Percentiles rank a stretch among this genome's conserved stretches.
Conservation (phyloP, 2,888 invertebrate species). For the Chesias legatella region DNA sequence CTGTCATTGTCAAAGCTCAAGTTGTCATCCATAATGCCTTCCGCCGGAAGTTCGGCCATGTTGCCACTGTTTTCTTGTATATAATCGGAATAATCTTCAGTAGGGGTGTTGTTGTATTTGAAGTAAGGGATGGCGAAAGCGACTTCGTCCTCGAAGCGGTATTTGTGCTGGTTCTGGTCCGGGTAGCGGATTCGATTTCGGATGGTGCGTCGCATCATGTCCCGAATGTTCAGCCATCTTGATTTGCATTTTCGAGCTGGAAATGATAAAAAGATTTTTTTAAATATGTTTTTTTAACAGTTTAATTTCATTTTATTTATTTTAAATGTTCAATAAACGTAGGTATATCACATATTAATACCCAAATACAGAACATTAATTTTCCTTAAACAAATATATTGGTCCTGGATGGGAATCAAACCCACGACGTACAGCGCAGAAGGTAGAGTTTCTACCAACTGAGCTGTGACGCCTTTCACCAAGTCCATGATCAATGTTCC, state of each 20-base stretch:
- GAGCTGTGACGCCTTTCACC: too few relatives aligned
- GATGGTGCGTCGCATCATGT: conserved; percentile 63
- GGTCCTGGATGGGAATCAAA: too few relatives aligned
- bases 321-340: too few relatives aligned
- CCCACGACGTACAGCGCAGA: too few relatives aligned
- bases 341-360: too few relatives aligned
- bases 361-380: too few relatives aligned
- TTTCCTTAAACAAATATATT: too few relatives aligned
- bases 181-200: conserved; percentile 52
- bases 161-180: conserved; percentile 47
- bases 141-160: conserved; percentile 66
- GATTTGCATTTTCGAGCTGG: conserved; percentile 48
- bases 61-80: conserved; percentile 10
- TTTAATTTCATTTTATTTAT: too few relatives aligned
- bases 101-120: conserved; percentile 16
- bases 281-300: too few relatives aligned
- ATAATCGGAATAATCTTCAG: conserved; percentile 12
- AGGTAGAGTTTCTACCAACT: too few relatives aligned
- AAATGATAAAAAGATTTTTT: conserved; percentile 1
- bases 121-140: conserved; percentile 60
- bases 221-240: conserved; percentile 67
- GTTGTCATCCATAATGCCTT: conserved; percentile 14
- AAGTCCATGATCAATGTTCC: too few relatives aligned
- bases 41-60: conserved; percentile 12
- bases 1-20: conserved; percentile 10